Percentiles rank a stretch among this genome's conserved stretches.
Evolutionary conservation across 1,140 invertebrate species (phyloP).

Genomic region (Delia radicum): DNA sequence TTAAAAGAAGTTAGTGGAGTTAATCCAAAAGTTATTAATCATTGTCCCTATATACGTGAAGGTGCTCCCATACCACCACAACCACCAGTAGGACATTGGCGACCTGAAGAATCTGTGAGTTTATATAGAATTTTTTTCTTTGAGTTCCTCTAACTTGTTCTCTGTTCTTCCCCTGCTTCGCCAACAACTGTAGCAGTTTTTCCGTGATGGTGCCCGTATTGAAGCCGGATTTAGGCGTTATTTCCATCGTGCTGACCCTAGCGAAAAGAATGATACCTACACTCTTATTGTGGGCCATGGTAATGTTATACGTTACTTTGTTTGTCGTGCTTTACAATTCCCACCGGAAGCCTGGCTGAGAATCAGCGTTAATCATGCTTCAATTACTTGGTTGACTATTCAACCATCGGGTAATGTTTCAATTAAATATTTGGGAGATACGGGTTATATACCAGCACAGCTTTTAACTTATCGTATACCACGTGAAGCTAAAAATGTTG

Average conservation of each 20-base stretch:
- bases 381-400: slow-evolving; percentile 90
- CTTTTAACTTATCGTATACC: slow-evolving; percentile 48
- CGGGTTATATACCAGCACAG: slow-evolving; percentile 76
- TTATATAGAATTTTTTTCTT: background rate
- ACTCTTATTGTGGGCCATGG: slow-evolving; percentile 96
- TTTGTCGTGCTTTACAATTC: slow-evolving; percentile 96
- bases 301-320: slow-evolving; percentile 97
- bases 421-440: slow-evolving; percentile 79
- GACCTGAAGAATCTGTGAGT: slow-evolving; percentile 75
- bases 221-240: slow-evolving; percentile 95
- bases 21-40: slow-evolving; percentile 60
- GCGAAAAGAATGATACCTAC: slow-evolving; percentile 82
- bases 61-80: slow-evolving; percentile 95
- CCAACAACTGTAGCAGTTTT: slow-evolving; percentile 75
- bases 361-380: slow-evolving; percentile 86
- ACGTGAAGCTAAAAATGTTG: slow-evolving; percentile 46
- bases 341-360: slow-evolving; percentile 96
- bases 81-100: slow-evolving; percentile 84
- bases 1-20: slow-evolving; percentile 50
- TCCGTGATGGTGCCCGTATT: slow-evolving; percentile 91
- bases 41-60: slow-evolving; percentile 82
- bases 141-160: background rate
- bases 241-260: slow-evolving; percentile 83
- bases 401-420: slow-evolving; percentile 82
- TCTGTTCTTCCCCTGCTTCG: background rate